phyloP scores from a whole-genome alignment of 2,797 vertebrate species.

The Aphelocoma californica region DNA sequence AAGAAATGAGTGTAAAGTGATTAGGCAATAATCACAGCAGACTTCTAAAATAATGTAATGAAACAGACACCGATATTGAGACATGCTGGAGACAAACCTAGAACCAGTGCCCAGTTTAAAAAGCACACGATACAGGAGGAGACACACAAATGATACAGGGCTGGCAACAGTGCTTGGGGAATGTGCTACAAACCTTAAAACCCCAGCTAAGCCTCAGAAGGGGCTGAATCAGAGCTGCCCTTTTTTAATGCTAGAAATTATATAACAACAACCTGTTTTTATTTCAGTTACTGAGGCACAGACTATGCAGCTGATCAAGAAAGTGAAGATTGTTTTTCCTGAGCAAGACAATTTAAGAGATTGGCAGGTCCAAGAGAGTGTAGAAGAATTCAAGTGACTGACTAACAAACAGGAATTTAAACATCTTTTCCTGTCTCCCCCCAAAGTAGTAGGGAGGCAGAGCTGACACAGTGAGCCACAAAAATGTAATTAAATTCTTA shows the following conservation, averaged over 20 bases:
- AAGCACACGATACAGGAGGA: accelerated
- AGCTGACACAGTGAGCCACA: background rate
- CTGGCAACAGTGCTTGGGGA: background rate
- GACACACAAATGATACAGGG: accelerated
- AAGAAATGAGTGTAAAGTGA: background rate
- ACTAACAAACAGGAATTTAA: background rate
- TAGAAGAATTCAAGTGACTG: background rate
- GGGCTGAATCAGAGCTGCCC: background rate
- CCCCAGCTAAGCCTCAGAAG: background rate
- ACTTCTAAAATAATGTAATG: background rate
- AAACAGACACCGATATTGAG: background rate
- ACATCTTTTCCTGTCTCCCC: background rate
- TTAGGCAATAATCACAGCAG: background rate
- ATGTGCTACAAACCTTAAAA: background rate
- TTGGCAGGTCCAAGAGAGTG: background rate
- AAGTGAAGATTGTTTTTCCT: background rate
- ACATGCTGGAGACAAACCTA: background rate
- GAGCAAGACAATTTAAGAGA: background rate
- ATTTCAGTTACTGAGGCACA: background rate
- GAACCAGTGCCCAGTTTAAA: background rate
- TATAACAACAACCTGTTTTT: background rate
- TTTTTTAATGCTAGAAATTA: background rate
- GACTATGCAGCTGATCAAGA: background rate
- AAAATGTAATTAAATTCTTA: background rate
- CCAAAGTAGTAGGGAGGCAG: background rate